phyloP scores from a whole-genome alignment of 2,113 vertebrate species.

The Corapipo altera region DNA sequence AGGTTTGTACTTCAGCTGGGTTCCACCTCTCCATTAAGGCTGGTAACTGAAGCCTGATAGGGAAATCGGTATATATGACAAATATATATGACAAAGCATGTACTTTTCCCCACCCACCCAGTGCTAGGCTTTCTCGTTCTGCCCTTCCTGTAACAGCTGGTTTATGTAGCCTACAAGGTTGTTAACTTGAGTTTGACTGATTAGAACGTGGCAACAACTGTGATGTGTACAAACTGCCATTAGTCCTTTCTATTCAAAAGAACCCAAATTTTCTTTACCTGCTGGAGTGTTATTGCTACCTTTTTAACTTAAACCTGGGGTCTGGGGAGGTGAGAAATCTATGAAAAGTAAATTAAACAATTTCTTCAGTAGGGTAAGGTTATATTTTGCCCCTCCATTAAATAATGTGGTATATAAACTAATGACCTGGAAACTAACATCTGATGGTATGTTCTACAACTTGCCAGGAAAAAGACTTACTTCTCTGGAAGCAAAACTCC shows the following conservation, averaged over 20 bases:
- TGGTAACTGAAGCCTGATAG: not conserved
- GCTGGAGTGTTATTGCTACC: not conserved
- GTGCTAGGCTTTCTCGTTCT: not conserved
- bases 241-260: not conserved
- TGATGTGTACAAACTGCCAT: not conserved
- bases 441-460: not conserved
- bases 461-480: not conserved
- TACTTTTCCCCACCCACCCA: fast-evolving
- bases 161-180: not conserved
- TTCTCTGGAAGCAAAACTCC: not conserved
- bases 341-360: not conserved
- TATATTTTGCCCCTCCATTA: not conserved
- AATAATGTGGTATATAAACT: not conserved
- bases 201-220: not conserved
- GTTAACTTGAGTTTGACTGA: not conserved
- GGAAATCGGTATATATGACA: not conserved
- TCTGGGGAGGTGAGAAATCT: not conserved
- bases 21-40: not conserved
- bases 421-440: not conserved
- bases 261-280: not conserved
- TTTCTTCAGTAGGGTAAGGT: not conserved
- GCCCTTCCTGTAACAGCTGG: not conserved
- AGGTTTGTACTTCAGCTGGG: not conserved
- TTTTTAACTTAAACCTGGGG: not conserved
- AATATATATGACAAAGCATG: not conserved